Evolutionary conservation across 1,140 invertebrate genomes (phyloP).

Genomic region (Helicorthomorpha holstii): DNA sequence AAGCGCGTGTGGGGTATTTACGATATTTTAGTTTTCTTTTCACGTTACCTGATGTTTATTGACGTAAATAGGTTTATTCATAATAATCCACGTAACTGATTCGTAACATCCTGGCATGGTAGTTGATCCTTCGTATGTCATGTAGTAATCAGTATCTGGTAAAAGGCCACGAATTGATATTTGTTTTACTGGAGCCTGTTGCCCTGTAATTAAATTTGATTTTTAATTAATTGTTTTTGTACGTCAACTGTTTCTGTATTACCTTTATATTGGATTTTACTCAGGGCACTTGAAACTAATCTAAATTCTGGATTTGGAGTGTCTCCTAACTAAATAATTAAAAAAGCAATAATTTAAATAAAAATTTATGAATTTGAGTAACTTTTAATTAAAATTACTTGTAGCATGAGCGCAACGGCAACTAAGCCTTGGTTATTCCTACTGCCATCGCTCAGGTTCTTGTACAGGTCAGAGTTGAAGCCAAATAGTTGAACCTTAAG

Average conservation of each 20-base stretch:
- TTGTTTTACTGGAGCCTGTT: constrained; percentile 58
- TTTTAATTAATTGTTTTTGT: too few relatives aligned
- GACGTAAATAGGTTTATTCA: constrained; percentile 93
- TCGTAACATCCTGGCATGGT: constrained; percentile 86
- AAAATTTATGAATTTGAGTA: background rate
- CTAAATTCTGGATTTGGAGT: constrained; percentile 63
- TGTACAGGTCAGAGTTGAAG: constrained; percentile 91
- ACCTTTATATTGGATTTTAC: constrained; percentile 59
- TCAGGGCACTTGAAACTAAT: constrained; percentile 67
- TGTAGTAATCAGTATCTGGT: constrained; percentile 83
- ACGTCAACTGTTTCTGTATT: too few relatives aligned
- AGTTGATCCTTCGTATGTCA: constrained; percentile 92
- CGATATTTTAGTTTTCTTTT: too few relatives aligned
- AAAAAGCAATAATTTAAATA: constrained; percentile 13
- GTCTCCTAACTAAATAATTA: constrained; percentile 59
- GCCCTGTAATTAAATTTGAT: constrained; percentile 43
- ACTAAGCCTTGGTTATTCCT: constrained; percentile 83
- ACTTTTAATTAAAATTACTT: constrained; percentile 38
- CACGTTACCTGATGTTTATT: constrained; percentile 89
- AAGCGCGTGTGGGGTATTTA: too few relatives aligned
- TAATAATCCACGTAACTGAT: constrained; percentile 85
- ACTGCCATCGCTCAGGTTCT: constrained; percentile 86
- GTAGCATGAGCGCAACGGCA: constrained; percentile 80
- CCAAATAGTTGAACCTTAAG: constrained; percentile 84
- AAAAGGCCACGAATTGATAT: constrained; percentile 66